Conservation (phyloP, 2,113 vertebrate species). For the Lophotis ruficrista region DNA sequence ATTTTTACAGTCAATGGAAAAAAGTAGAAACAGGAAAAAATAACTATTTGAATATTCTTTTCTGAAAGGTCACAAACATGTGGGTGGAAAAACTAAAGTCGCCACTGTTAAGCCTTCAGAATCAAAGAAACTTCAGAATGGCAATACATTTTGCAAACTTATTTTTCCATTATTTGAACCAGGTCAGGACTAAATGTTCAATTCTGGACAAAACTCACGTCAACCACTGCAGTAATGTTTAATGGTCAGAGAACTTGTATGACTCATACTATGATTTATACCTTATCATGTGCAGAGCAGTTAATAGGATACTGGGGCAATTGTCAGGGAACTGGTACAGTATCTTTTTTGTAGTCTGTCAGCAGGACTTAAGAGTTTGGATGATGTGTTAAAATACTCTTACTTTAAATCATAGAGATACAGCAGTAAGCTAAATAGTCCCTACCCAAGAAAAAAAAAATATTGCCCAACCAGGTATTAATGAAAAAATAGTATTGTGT, state of each 20-base stretch:
- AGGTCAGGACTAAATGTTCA: background rate
- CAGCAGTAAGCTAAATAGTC: background rate
- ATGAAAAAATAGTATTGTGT: background rate
- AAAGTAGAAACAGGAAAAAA: constrained; percentile 27
- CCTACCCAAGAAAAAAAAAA: background rate
- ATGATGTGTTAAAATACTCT: background rate
- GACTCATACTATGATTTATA: constrained; percentile 2
- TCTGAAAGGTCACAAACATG: constrained; percentile 37
- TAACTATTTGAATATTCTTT: background rate
- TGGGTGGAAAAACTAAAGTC: background rate
- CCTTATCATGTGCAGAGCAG: background rate
- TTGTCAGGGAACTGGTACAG: background rate
- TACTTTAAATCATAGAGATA: background rate
- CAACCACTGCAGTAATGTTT: background rate
- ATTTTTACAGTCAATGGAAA: background rate
- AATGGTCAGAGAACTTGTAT: background rate
- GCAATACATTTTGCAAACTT: background rate
- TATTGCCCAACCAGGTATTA: background rate
- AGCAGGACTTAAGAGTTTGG: background rate
- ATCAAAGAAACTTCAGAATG: constrained; percentile 3
- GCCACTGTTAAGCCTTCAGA: background rate
- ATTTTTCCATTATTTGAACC: constrained; percentile 24
- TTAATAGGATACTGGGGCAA: background rate
- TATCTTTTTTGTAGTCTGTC: background rate
- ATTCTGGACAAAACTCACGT: background rate